These are phyloP conservation scores for Crax fasciolata DNA, from an alignment of 2,797 vertebrate species.

Conservation along the genomic window DNA sequence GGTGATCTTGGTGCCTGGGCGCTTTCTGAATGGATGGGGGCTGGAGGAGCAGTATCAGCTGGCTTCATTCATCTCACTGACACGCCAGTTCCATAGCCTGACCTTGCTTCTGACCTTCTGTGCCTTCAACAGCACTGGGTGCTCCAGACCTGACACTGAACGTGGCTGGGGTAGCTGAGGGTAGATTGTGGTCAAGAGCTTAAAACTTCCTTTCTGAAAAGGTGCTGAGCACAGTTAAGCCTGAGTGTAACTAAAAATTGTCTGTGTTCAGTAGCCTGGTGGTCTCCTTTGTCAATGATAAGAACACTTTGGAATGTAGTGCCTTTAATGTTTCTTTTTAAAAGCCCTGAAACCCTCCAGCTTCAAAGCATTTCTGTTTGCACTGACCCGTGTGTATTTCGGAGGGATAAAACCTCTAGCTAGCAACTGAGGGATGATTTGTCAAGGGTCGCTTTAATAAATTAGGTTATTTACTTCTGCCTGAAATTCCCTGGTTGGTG, in stretches of 20 bases:
- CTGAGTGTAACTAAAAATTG: neutral
- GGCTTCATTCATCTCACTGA: neutral
- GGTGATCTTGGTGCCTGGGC: neutral
- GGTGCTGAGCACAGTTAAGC: neutral
- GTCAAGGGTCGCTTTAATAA: conserved; percentile 51
- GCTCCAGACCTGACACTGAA: neutral
- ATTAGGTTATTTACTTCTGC: conserved; percentile 64
- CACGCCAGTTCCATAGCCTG: accelerated
- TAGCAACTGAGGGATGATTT: conserved; percentile 48
- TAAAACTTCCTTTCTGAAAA: neutral
- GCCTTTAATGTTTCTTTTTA: neutral
- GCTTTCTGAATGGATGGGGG: neutral
- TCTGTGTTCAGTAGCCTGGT: neutral
- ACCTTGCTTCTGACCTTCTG: neutral
- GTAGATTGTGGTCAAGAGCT: neutral
- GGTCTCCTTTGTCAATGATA: neutral
- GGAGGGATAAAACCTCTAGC: conserved; percentile 4
- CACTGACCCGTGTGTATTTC: conserved; percentile 29
- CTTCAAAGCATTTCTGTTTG: conserved; percentile 40
- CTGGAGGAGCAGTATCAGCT: neutral
- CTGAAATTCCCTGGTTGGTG: conserved; percentile 58
- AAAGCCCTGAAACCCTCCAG: neutral
- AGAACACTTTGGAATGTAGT: neutral
- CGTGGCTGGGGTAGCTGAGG: accelerated
- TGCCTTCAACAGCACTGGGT: accelerated